These are phyloP conservation scores for Malurus cyaneus DNA, from an alignment of 2,113 vertebrate genomes.

Conservation along the genomic window DNA sequence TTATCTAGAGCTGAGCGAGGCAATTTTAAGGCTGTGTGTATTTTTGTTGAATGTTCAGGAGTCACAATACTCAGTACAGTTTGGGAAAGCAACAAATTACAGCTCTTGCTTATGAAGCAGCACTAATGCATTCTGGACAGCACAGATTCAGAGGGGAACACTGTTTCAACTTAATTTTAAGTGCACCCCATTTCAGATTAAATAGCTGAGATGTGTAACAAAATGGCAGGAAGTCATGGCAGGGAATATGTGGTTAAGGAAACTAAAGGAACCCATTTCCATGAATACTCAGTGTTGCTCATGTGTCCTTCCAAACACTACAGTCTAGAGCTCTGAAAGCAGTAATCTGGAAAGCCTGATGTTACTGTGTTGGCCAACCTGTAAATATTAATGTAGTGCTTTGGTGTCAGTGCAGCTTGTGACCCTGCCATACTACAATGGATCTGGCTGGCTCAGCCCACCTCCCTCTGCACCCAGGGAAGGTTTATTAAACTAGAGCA, in stretches of 20 bases:
- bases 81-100: neutral
- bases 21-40: neutral
- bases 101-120: neutral
- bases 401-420: neutral
- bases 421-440: neutral
- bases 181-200: neutral
- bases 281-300: neutral
- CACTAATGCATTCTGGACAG: neutral
- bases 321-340: neutral
- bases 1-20: fast-evolving
- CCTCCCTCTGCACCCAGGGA: neutral
- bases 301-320: too few relatives aligned
- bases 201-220: neutral
- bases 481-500: neutral
- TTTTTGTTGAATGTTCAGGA: neutral
- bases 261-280: neutral
- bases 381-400: neutral
- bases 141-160: neutral
- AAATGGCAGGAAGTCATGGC: neutral
- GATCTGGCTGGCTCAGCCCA: neutral
- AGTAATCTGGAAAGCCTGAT: neutral
- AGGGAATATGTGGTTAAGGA: neutral
- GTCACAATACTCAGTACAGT: neutral
- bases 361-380: neutral
- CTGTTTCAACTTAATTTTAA: neutral